These are phyloP conservation scores for Drosophila truncata DNA, from an alignment of 1,140 invertebrate genomes.

Conservation along the genomic window DNA sequence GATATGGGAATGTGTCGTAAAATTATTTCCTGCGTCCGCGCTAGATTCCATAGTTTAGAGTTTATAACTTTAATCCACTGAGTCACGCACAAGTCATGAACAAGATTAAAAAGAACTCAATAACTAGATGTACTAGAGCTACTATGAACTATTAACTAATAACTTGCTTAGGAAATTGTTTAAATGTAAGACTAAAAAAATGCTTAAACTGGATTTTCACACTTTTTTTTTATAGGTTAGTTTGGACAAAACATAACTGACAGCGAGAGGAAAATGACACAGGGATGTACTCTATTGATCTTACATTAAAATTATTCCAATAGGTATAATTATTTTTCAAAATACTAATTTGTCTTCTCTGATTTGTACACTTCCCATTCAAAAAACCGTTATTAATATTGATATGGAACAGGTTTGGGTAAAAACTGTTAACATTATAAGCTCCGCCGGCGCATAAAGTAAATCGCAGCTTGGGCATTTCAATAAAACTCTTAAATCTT, in stretches of 20 bases:
- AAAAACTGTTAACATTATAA: not conserved
- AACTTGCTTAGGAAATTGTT: not conserved
- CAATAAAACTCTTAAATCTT: constrained; percentile 38
- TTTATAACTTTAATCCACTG: constrained; percentile 15
- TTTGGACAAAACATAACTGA: not conserved
- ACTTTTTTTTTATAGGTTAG: not conserved
- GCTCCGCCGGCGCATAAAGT: not conserved
- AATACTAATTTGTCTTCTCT: not conserved
- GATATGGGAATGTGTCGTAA: constrained; percentile 56
- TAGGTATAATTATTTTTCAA: no score
- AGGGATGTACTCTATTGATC: no score
- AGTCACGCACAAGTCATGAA: constrained; percentile 17
- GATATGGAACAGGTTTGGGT: not conserved
- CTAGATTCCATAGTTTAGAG: constrained; percentile 12
- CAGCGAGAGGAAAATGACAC: not conserved
- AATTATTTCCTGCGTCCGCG: constrained; percentile 13
- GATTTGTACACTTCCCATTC: not conserved
- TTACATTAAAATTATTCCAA: not conserved
- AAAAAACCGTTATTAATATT: not conserved
- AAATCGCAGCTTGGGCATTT: constrained; percentile 16
- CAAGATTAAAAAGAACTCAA: not conserved
- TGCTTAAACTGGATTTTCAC: not conserved
- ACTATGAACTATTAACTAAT: not conserved
- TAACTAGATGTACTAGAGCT: not conserved
- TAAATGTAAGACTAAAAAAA: not conserved